Conservation (phyloP, 2,113 vertebrate genomes). For the Antidorcas marsupialis region DNA sequence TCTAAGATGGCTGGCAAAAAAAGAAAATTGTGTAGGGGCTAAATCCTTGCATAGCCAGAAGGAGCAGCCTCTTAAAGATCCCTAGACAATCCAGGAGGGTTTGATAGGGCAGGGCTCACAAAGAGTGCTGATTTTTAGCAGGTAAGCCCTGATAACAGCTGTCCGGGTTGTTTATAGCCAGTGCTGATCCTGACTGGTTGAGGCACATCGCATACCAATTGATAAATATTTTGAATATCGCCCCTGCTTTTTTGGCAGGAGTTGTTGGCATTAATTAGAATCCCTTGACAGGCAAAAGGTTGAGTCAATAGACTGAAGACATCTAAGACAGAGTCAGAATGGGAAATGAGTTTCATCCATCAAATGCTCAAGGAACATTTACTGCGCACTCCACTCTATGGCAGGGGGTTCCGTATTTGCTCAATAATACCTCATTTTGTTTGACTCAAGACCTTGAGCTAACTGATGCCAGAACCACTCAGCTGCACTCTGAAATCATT, state of each 20-base stretch:
- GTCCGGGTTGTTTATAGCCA: background rate
- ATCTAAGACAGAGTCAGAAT: background rate
- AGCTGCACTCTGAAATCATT: background rate
- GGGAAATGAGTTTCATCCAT: background rate
- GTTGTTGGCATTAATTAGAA: background rate
- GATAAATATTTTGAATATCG: slow-evolving; percentile 22
- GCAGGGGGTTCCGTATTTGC: fast-evolving
- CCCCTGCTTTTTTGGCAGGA: background rate
- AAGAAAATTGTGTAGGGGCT: background rate
- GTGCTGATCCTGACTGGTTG: background rate
- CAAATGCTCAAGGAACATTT: background rate
- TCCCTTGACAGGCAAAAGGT: background rate
- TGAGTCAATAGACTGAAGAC: background rate
- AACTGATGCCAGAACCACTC: background rate
- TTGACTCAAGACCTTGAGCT: background rate
- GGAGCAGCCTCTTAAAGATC: background rate
- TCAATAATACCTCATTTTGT: background rate
- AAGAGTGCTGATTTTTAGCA: background rate
- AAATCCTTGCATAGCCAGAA: background rate
- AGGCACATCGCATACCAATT: background rate
- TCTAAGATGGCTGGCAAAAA: slow-evolving; percentile 21
- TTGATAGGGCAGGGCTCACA: background rate
- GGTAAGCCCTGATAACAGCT: background rate
- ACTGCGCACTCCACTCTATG: background rate
- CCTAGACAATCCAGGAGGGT: background rate